Percentiles rank a stretch among this genome's conserved stretches.
phyloP scores from a whole-genome alignment of 2,888 invertebrate genomes.

The Eupithecia subumbrata region DNA sequence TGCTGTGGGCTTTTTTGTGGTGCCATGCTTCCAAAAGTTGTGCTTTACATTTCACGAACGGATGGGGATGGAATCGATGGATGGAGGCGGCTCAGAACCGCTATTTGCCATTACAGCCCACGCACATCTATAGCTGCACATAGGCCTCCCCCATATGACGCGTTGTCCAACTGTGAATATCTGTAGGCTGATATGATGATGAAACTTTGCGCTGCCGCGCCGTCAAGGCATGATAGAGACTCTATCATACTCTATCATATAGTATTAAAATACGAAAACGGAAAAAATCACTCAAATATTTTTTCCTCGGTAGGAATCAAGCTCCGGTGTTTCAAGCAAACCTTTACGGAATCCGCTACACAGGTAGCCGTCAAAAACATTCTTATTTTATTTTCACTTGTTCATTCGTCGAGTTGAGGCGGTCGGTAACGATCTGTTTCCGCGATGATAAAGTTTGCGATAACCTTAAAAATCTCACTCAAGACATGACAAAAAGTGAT shows the following conservation, averaged over 20 bases:
- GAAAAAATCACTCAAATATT: not conserved
- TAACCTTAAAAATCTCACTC: not conserved
- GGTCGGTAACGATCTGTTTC: not conserved
- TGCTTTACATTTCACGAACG: not conserved
- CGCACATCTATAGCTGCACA: no score
- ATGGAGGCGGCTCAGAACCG: not conserved
- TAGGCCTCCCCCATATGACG: no score
- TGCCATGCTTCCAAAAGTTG: not conserved
- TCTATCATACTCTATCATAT: no score
- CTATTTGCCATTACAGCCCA: no score
- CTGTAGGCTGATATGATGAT: not conserved
- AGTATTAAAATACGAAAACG: not conserved
- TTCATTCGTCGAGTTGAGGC: not conserved
- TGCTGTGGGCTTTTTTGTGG: conserved; percentile 15
- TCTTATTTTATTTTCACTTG: not conserved
- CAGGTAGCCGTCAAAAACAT: not conserved
- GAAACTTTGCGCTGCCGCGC: not conserved
- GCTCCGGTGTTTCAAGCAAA: no score
- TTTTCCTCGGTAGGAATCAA: not conserved
- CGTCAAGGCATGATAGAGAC: not conserved
- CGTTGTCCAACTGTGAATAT: not conserved
- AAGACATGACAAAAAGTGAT: not conserved
- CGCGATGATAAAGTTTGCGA: not conserved
- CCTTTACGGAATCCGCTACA: not conserved
- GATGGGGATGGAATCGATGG: not conserved